These are phyloP conservation scores for Eupelmus urozonus DNA, from an alignment of 2,888 invertebrate species.

Conservation along the genomic window DNA sequence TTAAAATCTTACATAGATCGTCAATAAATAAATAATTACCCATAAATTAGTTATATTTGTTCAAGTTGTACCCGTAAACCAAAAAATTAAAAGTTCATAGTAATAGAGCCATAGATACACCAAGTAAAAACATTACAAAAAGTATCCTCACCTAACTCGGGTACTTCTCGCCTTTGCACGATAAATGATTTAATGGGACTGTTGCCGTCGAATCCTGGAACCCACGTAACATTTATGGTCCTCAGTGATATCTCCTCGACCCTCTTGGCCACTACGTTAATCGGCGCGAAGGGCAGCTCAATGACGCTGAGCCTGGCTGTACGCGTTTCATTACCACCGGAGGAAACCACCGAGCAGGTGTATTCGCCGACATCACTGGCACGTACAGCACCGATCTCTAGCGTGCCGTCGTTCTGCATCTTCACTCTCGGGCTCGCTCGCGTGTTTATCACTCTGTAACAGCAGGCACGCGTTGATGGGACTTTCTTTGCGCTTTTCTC, in stretches of 20 bases:
- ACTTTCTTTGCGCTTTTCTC: neutral
- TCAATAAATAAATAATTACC: too few relatives aligned
- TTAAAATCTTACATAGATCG: too few relatives aligned
- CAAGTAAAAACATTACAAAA: too few relatives aligned
- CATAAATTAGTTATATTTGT: too few relatives aligned
- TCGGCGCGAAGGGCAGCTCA: slow-evolving; percentile 96
- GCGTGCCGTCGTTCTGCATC: slow-evolving; percentile 88
- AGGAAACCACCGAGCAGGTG: slow-evolving; percentile 92
- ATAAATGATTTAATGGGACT: slow-evolving; percentile 95
- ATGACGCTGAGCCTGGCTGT: slow-evolving; percentile 92
- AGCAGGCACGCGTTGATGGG: slow-evolving; percentile 4
- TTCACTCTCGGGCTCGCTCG: slow-evolving; percentile 85
- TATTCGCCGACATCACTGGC: slow-evolving; percentile 96
- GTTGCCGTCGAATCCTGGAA: slow-evolving; percentile 97
- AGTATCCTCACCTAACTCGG: slow-evolving; percentile 85
- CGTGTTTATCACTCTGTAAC: slow-evolving; percentile 80
- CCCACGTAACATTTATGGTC: slow-evolving; percentile 95
- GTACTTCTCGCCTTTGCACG: slow-evolving; percentile 93
- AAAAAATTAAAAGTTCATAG: too few relatives aligned
- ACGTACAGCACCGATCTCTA: slow-evolving; percentile 92
- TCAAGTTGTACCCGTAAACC: too few relatives aligned
- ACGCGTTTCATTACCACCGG: slow-evolving; percentile 95
- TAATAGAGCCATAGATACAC: too few relatives aligned
- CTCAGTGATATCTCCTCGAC: slow-evolving; percentile 83
- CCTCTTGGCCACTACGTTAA: slow-evolving; percentile 87